phyloP scores from a whole-genome alignment of 2,888 invertebrate species.

The Aricia artaxerxes region DNA sequence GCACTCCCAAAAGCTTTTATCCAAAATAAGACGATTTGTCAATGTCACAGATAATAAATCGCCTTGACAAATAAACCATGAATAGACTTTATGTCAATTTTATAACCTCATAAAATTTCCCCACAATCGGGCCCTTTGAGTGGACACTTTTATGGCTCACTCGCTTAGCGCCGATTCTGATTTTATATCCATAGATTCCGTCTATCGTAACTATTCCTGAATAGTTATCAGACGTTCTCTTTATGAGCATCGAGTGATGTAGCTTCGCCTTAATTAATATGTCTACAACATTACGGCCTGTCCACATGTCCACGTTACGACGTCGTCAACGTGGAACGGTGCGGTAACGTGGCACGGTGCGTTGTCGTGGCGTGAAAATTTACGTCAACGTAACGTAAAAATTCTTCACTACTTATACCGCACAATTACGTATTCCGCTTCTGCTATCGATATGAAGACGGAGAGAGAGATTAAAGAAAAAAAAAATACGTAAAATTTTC shows the following conservation, averaged over 20 bases:
- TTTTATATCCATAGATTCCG: constrained; percentile 48
- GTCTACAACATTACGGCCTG: background rate
- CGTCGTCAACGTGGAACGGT: too few species aligned
- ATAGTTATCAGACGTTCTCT: constrained; percentile 36
- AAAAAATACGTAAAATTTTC: too few species aligned
- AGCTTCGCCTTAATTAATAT: background rate
- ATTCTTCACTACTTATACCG: too few species aligned
- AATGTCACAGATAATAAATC: constrained; percentile 29
- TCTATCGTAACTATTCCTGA: constrained; percentile 39
- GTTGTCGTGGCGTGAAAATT: too few species aligned
- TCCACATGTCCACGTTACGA: too few species aligned
- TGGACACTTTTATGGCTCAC: constrained; percentile 50
- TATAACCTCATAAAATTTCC: constrained; percentile 47
- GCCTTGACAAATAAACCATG: constrained; percentile 45
- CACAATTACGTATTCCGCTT: too few species aligned
- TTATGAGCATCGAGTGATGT: constrained; percentile 43
- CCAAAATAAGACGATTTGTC: constrained; percentile 22
- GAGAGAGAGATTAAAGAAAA: too few species aligned
- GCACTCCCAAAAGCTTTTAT: constrained; percentile 8
- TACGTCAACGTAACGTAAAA: too few species aligned
- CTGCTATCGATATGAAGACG: too few species aligned
- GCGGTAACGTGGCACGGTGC: too few species aligned
- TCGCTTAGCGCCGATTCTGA: constrained; percentile 49
- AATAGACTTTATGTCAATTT: constrained; percentile 50
- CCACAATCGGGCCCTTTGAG: constrained; percentile 50